These are phyloP conservation scores for Watsonalla cultraria DNA, from an alignment of 2,888 invertebrate species.

Conservation along the genomic window DNA sequence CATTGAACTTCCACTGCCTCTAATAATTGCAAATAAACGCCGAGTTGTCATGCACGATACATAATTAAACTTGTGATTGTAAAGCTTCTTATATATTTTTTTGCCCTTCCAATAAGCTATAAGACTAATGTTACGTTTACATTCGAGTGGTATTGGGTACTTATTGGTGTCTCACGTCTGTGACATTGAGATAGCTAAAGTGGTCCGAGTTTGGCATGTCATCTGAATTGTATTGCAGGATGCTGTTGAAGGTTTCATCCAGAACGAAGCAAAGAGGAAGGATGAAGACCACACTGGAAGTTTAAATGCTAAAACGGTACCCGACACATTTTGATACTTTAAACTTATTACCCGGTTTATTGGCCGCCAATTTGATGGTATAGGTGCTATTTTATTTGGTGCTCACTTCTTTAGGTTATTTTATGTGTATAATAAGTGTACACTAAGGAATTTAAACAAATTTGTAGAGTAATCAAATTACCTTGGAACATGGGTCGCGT, in stretches of 20 bases:
- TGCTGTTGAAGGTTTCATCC: constrained; percentile 53
- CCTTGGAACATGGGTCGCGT: too few relatives aligned
- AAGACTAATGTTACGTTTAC: too few relatives aligned
- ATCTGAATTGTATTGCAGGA: constrained; percentile 65
- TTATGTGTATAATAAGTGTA: too few relatives aligned
- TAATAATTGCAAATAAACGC: too few relatives aligned
- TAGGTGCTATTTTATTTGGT: too few relatives aligned
- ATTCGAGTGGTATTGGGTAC: too few relatives aligned
- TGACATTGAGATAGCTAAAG: constrained; percentile 7
- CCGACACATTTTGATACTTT: constrained; percentile 10
- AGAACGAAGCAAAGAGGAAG: constrained; percentile 57
- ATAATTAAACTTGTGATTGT: constrained; percentile 25
- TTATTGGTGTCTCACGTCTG: constrained; percentile 2
- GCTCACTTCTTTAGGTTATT: too few relatives aligned
- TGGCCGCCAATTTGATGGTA: not conserved
- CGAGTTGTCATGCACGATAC: too few relatives aligned
- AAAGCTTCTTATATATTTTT: constrained; percentile 39
- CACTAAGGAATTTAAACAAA: too few relatives aligned
- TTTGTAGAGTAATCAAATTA: too few relatives aligned
- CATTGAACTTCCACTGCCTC: too few relatives aligned
- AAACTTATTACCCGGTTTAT: constrained; percentile 4
- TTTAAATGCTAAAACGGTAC: constrained; percentile 54
- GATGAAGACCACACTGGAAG: constrained; percentile 48
- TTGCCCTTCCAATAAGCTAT: constrained; percentile 22
- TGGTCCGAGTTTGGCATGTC: constrained; percentile 59